Conservation (phyloP, 1,140 invertebrate species). For the Andricus grossulariae region DNA sequence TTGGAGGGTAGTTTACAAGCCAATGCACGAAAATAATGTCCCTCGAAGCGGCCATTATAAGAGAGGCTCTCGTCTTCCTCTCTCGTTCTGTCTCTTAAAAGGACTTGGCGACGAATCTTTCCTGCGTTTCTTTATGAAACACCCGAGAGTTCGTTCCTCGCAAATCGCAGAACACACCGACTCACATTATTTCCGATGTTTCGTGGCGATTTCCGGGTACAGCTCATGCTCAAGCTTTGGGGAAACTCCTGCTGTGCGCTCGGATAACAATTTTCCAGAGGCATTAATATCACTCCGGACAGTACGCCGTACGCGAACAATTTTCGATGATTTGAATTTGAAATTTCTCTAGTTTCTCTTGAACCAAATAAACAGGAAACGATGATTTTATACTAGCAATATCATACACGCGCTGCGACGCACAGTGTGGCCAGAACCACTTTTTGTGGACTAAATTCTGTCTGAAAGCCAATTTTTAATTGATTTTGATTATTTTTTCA, state of each 20-base stretch:
- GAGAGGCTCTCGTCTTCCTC: constrained; percentile 42
- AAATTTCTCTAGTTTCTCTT: constrained; percentile 13
- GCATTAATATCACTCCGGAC: constrained; percentile 12
- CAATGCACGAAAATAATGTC: constrained; percentile 39
- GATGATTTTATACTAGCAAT: background rate
- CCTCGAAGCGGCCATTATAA: constrained; percentile 51
- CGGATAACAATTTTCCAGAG: constrained; percentile 18
- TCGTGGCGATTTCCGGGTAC: constrained; percentile 34
- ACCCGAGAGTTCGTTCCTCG: constrained; percentile 43
- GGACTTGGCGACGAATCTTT: constrained; percentile 56
- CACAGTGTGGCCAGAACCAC: no score
- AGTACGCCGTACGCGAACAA: constrained; percentile 10
- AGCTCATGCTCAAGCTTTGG: constrained; percentile 19
- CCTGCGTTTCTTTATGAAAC: constrained; percentile 53
- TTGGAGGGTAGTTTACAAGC: constrained; percentile 28
- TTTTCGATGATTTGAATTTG: constrained; percentile 25
- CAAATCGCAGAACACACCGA: constrained; percentile 39
- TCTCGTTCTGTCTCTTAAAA: constrained; percentile 52
- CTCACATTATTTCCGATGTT: constrained; percentile 36
- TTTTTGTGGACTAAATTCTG: no score
- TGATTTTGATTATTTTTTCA: no score
- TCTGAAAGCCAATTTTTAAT: no score
- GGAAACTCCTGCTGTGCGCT: background rate
- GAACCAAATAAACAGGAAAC: constrained; percentile 28
- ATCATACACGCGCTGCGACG: no score